These are phyloP conservation scores for Loripinus fragilis DNA, from an alignment of 2,888 invertebrate species.

Conservation along the genomic window DNA sequence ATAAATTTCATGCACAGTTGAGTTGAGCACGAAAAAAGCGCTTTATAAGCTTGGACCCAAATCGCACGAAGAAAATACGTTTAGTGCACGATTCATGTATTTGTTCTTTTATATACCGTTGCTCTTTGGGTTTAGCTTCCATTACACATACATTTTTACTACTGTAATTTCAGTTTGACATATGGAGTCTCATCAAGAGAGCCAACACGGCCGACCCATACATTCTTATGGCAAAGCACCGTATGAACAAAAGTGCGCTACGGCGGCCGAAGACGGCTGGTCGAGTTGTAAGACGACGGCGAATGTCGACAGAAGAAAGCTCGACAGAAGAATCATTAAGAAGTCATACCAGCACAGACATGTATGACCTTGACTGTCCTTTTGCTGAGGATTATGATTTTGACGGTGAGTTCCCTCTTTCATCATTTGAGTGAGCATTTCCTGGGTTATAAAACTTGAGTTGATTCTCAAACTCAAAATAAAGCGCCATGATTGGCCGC, in stretches of 20 bases:
- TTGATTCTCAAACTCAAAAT: too few species aligned
- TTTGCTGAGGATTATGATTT: constrained; percentile 65
- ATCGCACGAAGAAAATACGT: too few species aligned
- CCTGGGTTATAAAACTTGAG: too few species aligned
- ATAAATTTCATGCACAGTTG: too few species aligned
- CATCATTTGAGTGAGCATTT: too few species aligned
- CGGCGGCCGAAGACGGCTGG: constrained; percentile 51
- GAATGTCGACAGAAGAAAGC: constrained; percentile 42
- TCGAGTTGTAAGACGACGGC: constrained; percentile 48
- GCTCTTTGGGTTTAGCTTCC: too few species aligned
- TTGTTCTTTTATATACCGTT: too few species aligned
- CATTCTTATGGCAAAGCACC: constrained; percentile 67
- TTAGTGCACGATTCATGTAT: too few species aligned
- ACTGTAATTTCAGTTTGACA: constrained; percentile 75
- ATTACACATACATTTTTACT: too few species aligned
- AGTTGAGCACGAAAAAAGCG: too few species aligned
- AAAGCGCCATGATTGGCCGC: too few species aligned
- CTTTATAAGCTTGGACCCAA: too few species aligned
- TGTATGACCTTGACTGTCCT: constrained; percentile 64
- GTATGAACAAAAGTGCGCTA: constrained; percentile 55
- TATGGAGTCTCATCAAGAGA: constrained; percentile 67
- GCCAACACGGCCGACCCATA: constrained; percentile 69
- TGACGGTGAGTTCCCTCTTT: constrained; percentile 69
- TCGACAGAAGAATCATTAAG: constrained; percentile 54
- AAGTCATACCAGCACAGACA: constrained; percentile 62